Conservation (phyloP, 1,140 invertebrate species). For the Pogonognathellus flavescens region DNA sequence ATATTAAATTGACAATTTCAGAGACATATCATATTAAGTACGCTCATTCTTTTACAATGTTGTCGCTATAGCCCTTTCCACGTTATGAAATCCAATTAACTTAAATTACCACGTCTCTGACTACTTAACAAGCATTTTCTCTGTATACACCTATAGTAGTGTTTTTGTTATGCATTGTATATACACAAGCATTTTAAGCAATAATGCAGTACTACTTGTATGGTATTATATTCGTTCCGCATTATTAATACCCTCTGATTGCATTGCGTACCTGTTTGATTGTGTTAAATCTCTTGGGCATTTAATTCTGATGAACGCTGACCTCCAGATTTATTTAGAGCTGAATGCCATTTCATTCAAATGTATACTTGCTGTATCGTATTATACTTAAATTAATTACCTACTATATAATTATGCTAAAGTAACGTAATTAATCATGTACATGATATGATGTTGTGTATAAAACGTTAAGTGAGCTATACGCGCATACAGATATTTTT, state of each 20-base stretch:
- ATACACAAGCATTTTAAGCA: no score
- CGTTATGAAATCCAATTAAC: no score
- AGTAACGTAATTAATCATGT: not conserved
- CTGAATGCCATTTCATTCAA: conserved; percentile 7
- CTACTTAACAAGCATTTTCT: not conserved
- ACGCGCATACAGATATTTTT: no score
- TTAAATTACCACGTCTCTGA: no score
- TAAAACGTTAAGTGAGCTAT: no score
- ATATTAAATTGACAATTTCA: no score
- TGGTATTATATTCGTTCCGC: not conserved
- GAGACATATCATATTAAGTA: no score
- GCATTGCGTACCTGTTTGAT: not conserved
- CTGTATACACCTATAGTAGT: not conserved
- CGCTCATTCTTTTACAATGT: no score
- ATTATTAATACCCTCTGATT: not conserved
- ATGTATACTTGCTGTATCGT: not conserved
- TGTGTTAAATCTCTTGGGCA: conserved; percentile 24
- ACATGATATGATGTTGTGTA: not conserved
- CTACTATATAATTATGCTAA: not conserved
- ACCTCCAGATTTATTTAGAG: conserved; percentile 42
- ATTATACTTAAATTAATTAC: not conserved
- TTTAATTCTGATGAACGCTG: conserved; percentile 36
- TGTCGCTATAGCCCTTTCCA: no score
- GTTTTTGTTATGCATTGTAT: not conserved
- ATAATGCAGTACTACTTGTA: no score